Base-by-base conservation (phyloP, 2,113 vertebrate species). In the Oreamnos americanus region DNA sequence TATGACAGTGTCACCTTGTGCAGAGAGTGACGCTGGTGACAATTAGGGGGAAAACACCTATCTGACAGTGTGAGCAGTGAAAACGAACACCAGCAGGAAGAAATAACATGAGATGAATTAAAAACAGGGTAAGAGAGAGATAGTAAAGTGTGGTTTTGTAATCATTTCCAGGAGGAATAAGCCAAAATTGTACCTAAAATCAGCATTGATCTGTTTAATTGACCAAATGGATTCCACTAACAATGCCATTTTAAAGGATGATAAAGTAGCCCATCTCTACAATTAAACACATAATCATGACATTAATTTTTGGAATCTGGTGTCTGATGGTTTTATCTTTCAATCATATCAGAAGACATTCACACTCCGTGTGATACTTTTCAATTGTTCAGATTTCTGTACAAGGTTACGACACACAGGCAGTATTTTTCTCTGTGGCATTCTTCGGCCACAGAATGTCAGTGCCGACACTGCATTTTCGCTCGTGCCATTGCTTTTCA, bases 41-140 rank as follows among this genome's bases (percentile, higher is more conserved):
- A 88, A 89, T 74, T 89, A 67, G 39, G 43, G 67, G 47, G 28
- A 10, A 93, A 91, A 94, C 62, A 97, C 57, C 39, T 83, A 33
- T 26, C 28, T 76, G 81, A 57, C 36, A 86, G 57, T 3, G 47
- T 33, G 21, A 13, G 17, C 64, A 79, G 87, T 43, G 81, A 90
- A 93, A 92, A 96, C 86, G 87, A 98, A 60, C 60, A 87, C 43
- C n/a, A 57, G 84, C 58, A 67, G 83, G 85, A 93, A 51, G 62
- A 60, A 4, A 16, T 6, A 36, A 33, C 55, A 86, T 10, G 45
- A 64, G 79, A 30, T 14, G 33, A 86, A 88, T 79, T 82, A 78
- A 82, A 51, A 79, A n/a, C 14, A 92, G 81, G 47, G 36, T 49
- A 47, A 64, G 47, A 79, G 17, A 78, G 7, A 60, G 23, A 19